Conservation (phyloP, 2,113 vertebrate species). For the Fukomys damarensis region DNA sequence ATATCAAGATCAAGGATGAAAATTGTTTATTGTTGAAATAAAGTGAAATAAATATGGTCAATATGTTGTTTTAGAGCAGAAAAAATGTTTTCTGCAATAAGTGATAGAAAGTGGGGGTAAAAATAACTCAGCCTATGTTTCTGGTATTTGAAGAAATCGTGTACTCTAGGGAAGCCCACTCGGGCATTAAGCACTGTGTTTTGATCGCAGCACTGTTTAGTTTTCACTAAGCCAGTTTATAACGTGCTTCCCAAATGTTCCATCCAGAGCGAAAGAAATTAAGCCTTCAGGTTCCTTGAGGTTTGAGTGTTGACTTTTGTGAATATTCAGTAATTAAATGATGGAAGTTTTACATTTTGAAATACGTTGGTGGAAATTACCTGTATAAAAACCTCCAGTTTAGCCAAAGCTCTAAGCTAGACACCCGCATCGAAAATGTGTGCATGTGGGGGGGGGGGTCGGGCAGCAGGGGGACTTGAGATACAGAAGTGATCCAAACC, state of each 20-base stretch:
- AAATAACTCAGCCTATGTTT: background rate
- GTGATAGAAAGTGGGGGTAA: background rate
- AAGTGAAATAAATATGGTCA: slow-evolving; percentile 21
- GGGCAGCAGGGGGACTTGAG: background rate
- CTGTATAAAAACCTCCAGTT: background rate
- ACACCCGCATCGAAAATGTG: background rate
- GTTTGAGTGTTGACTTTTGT: slow-evolving; percentile 2
- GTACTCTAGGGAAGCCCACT: background rate
- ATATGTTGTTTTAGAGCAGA: background rate
- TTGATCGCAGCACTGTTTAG: slow-evolving; percentile 28
- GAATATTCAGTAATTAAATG: slow-evolving; percentile 48
- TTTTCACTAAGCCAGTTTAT: slow-evolving; percentile 37
- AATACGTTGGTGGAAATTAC: slow-evolving; percentile 30
- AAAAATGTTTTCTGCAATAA: background rate
- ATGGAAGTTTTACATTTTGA: slow-evolving; percentile 48
- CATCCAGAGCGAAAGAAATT: background rate
- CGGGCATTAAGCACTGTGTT: background rate
- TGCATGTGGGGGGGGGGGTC: no score
- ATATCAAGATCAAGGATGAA: background rate
- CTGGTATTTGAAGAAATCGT: background rate
- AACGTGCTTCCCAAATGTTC: background rate
- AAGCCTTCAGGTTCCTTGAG: background rate
- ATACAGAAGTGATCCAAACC: background rate
- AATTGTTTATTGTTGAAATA: background rate
- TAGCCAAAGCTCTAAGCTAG: background rate